A percentile compares a stretch with the other conserved stretches of the same genome.
Conservation (phyloP, 2,797 vertebrate genomes). For the Remorina albescens region DNA sequence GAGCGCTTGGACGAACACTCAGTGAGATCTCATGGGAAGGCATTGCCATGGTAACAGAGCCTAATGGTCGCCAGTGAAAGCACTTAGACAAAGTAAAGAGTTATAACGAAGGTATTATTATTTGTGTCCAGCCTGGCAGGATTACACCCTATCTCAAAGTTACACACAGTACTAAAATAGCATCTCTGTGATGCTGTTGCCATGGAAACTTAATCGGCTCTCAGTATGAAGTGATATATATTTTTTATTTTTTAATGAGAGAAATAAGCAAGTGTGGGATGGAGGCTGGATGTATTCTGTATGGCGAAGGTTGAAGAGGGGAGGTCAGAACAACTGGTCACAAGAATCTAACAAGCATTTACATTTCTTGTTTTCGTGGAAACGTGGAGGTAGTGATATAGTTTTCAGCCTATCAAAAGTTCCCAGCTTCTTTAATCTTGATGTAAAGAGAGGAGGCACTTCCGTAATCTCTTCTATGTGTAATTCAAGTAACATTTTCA, state of each 20-base stretch:
- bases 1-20: slow-evolving; percentile 56
- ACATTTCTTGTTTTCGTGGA: slow-evolving; percentile 24
- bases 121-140: slow-evolving; percentile 70
- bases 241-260: slow-evolving; percentile 73
- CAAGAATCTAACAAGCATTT: slow-evolving; percentile 31
- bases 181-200: slow-evolving; percentile 77
- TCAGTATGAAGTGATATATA: slow-evolving; percentile 62
- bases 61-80: slow-evolving; percentile 75
- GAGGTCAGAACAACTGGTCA: slow-evolving; percentile 46
- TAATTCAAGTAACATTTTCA: slow-evolving; percentile 57
- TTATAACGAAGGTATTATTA: slow-evolving; percentile 77
- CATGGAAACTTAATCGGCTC: slow-evolving; percentile 71
- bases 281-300: slow-evolving; percentile 40
- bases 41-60: slow-evolving; percentile 78
- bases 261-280: slow-evolving; percentile 59
- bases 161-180: slow-evolving; percentile 76
- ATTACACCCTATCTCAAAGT: slow-evolving; percentile 80
- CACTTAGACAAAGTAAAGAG: slow-evolving; percentile 80
- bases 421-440: slow-evolving; percentile 3
- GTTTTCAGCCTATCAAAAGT: slow-evolving; percentile 23
- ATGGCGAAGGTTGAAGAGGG: slow-evolving; percentile 15
- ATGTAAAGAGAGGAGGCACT: slow-evolving; percentile 8
- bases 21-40: slow-evolving; percentile 66
- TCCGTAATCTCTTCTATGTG: slow-evolving; percentile 31
- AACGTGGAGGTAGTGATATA: slow-evolving; percentile 3